Percentiles rank a stretch among this genome's conserved stretches.
Evolutionary conservation across 2,888 invertebrate genomes (phyloP).

Genomic region (Julus scanicus): DNA sequence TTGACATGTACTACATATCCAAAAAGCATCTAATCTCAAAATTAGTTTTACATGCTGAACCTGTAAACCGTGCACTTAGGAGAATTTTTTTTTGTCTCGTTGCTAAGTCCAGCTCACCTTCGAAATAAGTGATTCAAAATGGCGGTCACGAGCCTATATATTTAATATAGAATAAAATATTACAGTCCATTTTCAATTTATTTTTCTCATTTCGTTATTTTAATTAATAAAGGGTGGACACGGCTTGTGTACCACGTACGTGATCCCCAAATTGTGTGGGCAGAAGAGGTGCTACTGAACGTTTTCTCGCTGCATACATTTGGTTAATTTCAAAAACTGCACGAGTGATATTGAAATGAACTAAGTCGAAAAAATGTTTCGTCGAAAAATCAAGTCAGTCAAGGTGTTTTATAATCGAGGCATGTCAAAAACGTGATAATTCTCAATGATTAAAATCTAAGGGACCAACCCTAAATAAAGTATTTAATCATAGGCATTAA

Average conservation of each 20-base stretch:
- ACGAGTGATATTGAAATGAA: neutral
- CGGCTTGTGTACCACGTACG: neutral
- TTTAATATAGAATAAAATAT: neutral
- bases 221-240: constrained; percentile 9
- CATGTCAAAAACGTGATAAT: neutral
- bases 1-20: neutral
- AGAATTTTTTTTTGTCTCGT: constrained; percentile 1
- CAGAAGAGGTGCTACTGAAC: neutral
- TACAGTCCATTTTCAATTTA: neutral
- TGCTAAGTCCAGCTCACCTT: constrained; percentile 14
- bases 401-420: neutral
- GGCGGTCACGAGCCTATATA: neutral
- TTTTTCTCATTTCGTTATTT: neutral
- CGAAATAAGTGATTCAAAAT: constrained; percentile 22
- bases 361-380: neutral
- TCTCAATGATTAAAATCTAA: neutral
- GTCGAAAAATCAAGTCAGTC: neutral
- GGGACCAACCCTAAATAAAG: neutral
- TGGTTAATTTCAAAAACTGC: neutral
- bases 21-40: constrained; percentile 21
- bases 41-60: neutral
- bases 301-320: neutral
- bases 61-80: neutral
- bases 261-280: neutral
- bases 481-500: neutral